Percentiles rank a stretch among this genome's conserved stretches.
These are phyloP conservation scores for Cyclophora punctaria DNA, from an alignment of 2,888 invertebrate genomes.

Conservation along the genomic window DNA sequence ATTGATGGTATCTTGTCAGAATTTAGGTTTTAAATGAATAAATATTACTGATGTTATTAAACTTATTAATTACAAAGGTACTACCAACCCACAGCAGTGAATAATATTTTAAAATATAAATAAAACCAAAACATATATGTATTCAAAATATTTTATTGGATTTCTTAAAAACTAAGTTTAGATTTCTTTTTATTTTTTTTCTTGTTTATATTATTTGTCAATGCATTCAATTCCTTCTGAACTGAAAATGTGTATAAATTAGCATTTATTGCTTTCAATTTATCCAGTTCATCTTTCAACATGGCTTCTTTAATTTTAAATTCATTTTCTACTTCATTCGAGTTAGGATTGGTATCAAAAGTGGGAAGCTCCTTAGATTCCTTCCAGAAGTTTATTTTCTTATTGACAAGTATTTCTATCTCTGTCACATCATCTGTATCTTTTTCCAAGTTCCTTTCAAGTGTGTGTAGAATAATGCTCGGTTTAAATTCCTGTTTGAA, in stretches of 20 bases:
- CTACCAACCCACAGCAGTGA: not conserved
- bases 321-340: conserved; percentile 36
- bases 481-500: conserved; percentile 76
- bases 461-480: conserved; percentile 71
- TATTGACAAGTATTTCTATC: conserved; percentile 55
- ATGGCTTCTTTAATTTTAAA: conserved; percentile 40
- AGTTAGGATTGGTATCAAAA: conserved; percentile 19
- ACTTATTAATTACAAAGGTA: too few relatives aligned
- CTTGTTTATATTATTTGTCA: conserved; percentile 26
- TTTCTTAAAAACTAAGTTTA: conserved; percentile 12
- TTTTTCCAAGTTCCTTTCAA: conserved; percentile 78
- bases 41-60: too few relatives aligned
- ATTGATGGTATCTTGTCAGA: too few relatives aligned
- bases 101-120: not conserved
- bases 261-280: conserved; percentile 73
- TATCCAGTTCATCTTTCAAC: conserved; percentile 66
- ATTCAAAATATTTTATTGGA: not conserved
- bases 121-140: not conserved
- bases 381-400: conserved; percentile 61
- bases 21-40: too few relatives aligned
- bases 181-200: conserved; percentile 35
- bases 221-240: conserved; percentile 52
- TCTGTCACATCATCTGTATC: conserved; percentile 59
- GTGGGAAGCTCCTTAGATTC: conserved; percentile 15
- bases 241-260: conserved; percentile 74